Conservation (phyloP, 1,140 invertebrate genomes). For the Dreissena polymorpha region DNA sequence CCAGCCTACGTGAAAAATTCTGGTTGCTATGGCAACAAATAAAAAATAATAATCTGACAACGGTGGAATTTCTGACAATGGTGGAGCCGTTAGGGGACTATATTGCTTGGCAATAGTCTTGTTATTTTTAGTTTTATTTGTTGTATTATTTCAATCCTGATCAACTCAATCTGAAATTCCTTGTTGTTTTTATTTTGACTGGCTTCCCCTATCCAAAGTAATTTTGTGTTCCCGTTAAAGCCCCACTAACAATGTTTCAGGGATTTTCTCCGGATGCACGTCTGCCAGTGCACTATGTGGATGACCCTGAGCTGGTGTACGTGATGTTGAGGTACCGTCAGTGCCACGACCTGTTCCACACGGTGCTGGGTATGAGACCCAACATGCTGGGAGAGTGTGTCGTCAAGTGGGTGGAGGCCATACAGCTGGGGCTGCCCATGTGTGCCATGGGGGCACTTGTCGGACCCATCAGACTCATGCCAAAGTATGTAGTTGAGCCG, state of each 20-base stretch:
- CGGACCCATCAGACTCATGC: conserved; percentile 80
- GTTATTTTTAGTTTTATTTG: too few relatives aligned
- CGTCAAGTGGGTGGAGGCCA: conserved; percentile 98
- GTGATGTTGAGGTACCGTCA: conserved; percentile 98
- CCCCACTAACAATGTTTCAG: conserved; percentile 75
- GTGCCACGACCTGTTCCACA: conserved; percentile 96
- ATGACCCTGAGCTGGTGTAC: conserved; percentile 95
- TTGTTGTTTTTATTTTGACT: too few relatives aligned
- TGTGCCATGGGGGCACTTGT: conserved; percentile 79
- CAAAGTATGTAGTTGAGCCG: conserved; percentile 83
- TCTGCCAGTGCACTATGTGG: conserved; percentile 92
- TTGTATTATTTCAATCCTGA: too few relatives aligned
- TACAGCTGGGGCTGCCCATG: conserved; percentile 83
- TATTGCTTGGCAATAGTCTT: too few relatives aligned
- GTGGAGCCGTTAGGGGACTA: too few relatives aligned
- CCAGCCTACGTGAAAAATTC: too few relatives aligned
- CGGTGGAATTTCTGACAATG: too few relatives aligned
- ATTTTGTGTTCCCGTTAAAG: too few relatives aligned
- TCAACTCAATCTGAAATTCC: too few relatives aligned
- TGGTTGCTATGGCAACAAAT: too few relatives aligned
- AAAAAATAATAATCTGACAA: too few relatives aligned
- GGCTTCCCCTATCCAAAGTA: too few relatives aligned
- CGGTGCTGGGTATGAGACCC: conserved; percentile 94
- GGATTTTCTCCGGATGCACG: conserved; percentile 96
- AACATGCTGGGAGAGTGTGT: conserved; percentile 95